Conservation (phyloP, 2,888 invertebrate genomes). For the Cancer borealis region DNA sequence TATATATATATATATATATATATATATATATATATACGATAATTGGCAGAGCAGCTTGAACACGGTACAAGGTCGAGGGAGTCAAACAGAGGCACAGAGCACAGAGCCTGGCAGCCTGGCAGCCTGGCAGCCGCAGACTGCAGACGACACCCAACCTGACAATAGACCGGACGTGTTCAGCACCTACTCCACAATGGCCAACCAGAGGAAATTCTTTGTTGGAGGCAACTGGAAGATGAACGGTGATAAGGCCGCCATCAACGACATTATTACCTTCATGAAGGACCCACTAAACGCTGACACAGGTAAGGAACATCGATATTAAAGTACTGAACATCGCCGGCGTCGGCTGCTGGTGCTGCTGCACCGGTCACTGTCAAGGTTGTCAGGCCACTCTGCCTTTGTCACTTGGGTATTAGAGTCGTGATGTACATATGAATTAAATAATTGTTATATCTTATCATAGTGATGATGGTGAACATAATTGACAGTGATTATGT, state of each 20-base stretch:
- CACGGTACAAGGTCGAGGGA: too few relatives aligned
- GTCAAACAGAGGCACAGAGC: too few relatives aligned
- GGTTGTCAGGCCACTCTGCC: neutral
- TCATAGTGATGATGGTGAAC: neutral
- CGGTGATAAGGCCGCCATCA: constrained; percentile 91
- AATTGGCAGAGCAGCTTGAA: too few relatives aligned
- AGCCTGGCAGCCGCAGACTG: neutral
- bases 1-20: too few relatives aligned
- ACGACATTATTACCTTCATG: constrained; percentile 89
- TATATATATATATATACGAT: too few relatives aligned
- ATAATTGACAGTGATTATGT: neutral
- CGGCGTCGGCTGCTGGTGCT: neutral
- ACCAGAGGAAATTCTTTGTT: constrained; percentile 92
- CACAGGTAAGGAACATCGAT: constrained; percentile 84
- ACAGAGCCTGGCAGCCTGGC: neutral
- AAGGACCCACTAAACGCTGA: constrained; percentile 89
- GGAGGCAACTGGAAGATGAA: constrained; percentile 99
- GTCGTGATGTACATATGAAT: neutral
- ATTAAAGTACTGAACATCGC: neutral
- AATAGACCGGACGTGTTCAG: neutral
- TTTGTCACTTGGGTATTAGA: neutral
- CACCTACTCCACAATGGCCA: constrained; percentile 48
- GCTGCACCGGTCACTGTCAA: neutral
- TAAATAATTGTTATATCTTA: neutral
- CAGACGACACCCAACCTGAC: constrained; percentile 51